phyloP scores from a whole-genome alignment of 2,888 invertebrate genomes.

The Suillia variegata region DNA sequence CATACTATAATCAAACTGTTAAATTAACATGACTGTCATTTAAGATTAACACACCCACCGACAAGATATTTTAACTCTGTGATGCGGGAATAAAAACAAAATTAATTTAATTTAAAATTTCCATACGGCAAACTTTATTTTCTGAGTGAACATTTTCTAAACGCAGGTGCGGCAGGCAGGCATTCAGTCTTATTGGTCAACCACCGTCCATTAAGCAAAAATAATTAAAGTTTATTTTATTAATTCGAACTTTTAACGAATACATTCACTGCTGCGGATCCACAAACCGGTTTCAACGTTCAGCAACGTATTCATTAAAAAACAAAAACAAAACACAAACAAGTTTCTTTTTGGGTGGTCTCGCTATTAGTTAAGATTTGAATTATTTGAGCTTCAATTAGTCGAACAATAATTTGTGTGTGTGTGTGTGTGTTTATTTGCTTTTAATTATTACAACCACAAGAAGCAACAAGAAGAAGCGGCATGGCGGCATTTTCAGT shows the following conservation, averaged over 20 bases:
- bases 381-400: conserved; percentile 52
- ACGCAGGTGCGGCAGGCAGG: neutral
- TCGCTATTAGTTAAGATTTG: conserved; percentile 47
- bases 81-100: too few species aligned
- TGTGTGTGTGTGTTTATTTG: conserved; percentile 45
- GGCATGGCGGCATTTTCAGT: conserved; percentile 6
- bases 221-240: conserved; percentile 7
- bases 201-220: conserved; percentile 1
- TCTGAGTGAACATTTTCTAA: neutral
- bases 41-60: too few species aligned
- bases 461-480: conserved; percentile 25
- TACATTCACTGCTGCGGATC: neutral
- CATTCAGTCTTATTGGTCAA: too few species aligned
- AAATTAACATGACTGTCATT: too few species aligned
- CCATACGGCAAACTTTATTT: too few species aligned
- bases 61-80: too few species aligned
- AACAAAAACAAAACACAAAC: neutral
- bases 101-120: too few species aligned
- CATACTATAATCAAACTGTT: too few species aligned
- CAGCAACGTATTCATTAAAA: neutral
- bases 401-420: conserved; percentile 48
- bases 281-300: conserved; percentile 16
- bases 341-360: conserved; percentile 24
- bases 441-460: conserved; percentile 53
- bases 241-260: conserved; percentile 1